Percentiles rank a stretch among this genome's conserved stretches.
Conservation (phyloP, 2,797 vertebrate species). For the Phalanger gymnotis region DNA sequence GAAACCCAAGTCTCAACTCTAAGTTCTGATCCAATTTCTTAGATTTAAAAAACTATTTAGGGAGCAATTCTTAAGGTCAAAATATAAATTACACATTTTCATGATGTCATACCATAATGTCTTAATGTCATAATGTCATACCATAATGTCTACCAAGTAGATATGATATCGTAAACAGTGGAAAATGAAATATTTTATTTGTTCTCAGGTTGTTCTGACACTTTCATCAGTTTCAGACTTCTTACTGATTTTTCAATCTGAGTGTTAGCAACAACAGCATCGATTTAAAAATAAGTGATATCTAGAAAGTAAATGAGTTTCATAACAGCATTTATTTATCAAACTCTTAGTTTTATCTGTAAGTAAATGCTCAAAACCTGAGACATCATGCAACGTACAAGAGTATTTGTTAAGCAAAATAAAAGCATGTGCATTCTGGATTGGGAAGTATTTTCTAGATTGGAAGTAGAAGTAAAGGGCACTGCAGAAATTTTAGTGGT, state of each 20-base stretch:
- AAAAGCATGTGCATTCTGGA: conserved; percentile 68
- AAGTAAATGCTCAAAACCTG: conserved; percentile 64
- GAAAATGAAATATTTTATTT: conserved; percentile 38
- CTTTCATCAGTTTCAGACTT: conserved; percentile 31
- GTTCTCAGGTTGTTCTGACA: conserved; percentile 40
- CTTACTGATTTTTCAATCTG: conserved; percentile 26
- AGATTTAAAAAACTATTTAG: neutral
- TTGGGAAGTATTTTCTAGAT: conserved; percentile 5
- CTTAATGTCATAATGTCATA: too few relatives aligned
- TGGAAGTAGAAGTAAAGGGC: conserved; percentile 29
- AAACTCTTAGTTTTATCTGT: conserved; percentile 32
- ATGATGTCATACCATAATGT: too few relatives aligned
- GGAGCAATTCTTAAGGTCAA: neutral
- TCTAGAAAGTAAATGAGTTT: conserved; percentile 61
- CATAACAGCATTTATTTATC: conserved; percentile 63
- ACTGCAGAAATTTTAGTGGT: conserved; percentile 10
- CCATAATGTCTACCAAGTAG: too few relatives aligned
- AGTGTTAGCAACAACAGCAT: conserved; percentile 26
- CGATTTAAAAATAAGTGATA: conserved; percentile 48
- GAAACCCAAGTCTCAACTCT: neutral
- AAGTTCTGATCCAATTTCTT: neutral
- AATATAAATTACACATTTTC: conserved; percentile 41
- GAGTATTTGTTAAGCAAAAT: conserved; percentile 43
- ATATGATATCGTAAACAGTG: conserved; percentile 22
- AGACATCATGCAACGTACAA: conserved; percentile 38